Evolutionary conservation across 2,888 invertebrate genomes (phyloP), one percentile per base, ranked within the genome.

Genomic region (Lochmaea crataegi): DNA sequence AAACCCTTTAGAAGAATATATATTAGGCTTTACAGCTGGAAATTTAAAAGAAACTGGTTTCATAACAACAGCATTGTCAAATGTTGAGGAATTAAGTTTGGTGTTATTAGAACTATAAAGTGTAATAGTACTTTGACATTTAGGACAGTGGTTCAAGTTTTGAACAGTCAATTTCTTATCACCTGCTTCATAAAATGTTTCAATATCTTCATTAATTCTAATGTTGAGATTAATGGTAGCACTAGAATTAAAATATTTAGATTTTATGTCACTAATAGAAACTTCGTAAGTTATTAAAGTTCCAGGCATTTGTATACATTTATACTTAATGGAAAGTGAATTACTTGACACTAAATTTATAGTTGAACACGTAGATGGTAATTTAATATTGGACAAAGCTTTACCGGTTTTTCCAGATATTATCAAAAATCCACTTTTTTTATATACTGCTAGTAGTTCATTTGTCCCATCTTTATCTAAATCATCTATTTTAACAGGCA

Each of bases 401-500:
- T 89, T 88, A 0, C 95, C 95, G 41, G 88, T 91, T 51, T 89
- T 89, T 22, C 94, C 95, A 45, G 93, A 94, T 71, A 95, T 87
- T 68, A 94, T 87, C 16, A 94, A 87, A 18, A 94, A 84, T 71
- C 86, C 86, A 76, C 88, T 89, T 0, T 88, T 88, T 72, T 84
- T 80, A 63, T 86, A 88, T 3, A 87, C 87, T 26, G 91, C 90
- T 22, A 94, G 84, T 42, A 95, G 87, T 80, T 95, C 95, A 82
- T 90, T 88, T 0, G 93, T 90, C 41, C 90, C 90, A 84, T 95
- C 94, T 4, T 89, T 89, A 85, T 94, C 91, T 76, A 94, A 87
- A 82, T 95, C 95, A 58, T 92, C 92, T 71, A 94, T 85, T 51
- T 92, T 86, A 0, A 94, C 87, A 0, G 94, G 94, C 80, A 94